These are phyloP conservation scores for Drepanosiphum platanoidis DNA, from an alignment of 2,888 invertebrate species.

Conservation along the genomic window DNA sequence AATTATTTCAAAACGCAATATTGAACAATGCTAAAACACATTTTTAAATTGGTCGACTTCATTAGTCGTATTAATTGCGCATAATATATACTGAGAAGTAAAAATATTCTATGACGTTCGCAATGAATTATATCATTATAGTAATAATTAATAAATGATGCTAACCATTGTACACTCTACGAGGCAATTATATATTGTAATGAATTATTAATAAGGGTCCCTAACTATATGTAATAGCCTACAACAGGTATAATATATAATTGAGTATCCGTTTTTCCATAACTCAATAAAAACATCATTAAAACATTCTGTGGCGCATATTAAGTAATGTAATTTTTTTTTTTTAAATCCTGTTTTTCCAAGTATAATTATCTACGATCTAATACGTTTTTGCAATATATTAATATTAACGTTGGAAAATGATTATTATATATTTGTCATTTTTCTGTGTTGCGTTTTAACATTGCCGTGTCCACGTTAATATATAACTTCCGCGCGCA, in stretches of 20 bases:
- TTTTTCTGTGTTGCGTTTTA: not conserved
- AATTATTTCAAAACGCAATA: no score
- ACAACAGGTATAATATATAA: not conserved
- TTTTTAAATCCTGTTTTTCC: no score
- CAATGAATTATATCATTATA: not conserved
- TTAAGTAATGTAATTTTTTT: no score
- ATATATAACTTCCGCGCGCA: not conserved
- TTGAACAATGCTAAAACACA: no score
- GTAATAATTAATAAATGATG: not conserved
- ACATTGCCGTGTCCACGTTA: not conserved
- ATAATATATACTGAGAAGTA: not conserved
- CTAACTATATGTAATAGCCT: not conserved
- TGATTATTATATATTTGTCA: no score
- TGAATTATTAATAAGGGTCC: slow-evolving; percentile 1
- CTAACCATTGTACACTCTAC: not conserved
- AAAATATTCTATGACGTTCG: not conserved
- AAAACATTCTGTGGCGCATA: not conserved
- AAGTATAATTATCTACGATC: not conserved
- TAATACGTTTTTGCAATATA: not conserved
- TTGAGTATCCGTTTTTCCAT: not conserved
- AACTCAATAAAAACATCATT: not conserved
- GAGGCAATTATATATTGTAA: not conserved
- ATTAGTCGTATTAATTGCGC: not conserved
- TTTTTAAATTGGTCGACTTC: not conserved
- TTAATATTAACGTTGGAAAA: not conserved